These are phyloP conservation scores for Hyaena hyaena DNA, from an alignment of 2,113 vertebrate species.

Conservation along the genomic window DNA sequence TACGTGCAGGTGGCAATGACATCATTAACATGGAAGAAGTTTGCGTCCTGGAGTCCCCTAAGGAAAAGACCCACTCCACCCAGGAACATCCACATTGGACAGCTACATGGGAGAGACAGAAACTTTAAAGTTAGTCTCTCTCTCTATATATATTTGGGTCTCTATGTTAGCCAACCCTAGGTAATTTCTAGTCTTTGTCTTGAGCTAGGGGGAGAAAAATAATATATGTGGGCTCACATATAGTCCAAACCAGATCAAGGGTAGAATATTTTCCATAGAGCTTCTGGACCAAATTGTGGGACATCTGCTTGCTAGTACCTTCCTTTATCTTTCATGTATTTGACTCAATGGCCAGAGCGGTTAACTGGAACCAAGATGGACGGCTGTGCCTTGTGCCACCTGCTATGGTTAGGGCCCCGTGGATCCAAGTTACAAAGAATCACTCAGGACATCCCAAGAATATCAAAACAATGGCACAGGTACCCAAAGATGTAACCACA, in stretches of 20 bases:
- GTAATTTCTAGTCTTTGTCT: neutral
- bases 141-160: neutral
- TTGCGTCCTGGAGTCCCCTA: accelerated
- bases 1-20: neutral
- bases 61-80: neutral
- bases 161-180: neutral
- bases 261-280: neutral
- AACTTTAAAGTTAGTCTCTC: neutral
- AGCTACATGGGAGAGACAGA: accelerated
- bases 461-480: accelerated
- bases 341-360: neutral
- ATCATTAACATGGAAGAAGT: neutral
- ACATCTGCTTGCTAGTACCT: accelerated
- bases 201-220: neutral
- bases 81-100: neutral
- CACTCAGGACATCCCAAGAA: neutral
- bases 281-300: neutral
- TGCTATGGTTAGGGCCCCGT: neutral
- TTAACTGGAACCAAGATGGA: neutral
- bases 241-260: no score
- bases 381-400: no score
- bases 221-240: neutral
- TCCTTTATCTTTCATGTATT: neutral
- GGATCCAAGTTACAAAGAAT: neutral
- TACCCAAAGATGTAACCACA: no score